Conservation (phyloP, 2,888 invertebrate species). For the Drosophila niveifrons region DNA sequence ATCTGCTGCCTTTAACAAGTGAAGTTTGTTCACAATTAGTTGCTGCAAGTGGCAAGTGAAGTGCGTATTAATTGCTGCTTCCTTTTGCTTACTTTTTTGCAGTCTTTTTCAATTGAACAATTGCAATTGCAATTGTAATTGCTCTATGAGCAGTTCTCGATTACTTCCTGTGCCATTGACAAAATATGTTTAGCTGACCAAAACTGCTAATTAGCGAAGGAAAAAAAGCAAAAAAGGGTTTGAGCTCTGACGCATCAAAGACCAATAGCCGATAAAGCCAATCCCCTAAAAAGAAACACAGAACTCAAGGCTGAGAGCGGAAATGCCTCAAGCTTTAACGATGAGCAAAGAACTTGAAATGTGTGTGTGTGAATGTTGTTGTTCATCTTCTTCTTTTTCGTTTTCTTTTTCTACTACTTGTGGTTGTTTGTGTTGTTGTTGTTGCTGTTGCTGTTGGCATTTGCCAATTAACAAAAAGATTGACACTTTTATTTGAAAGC, state of each 20-base stretch:
- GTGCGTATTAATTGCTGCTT: slow-evolving; percentile 66
- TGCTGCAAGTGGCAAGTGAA: slow-evolving; percentile 46
- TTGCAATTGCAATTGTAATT: slow-evolving; percentile 21
- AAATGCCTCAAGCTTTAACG: slow-evolving; percentile 56
- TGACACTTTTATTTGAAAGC: slow-evolving; percentile 75
- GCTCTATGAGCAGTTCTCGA: background rate
- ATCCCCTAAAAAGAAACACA: slow-evolving; percentile 52
- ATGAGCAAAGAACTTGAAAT: slow-evolving; percentile 54
- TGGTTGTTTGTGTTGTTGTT: slow-evolving; percentile 14
- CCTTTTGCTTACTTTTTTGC: slow-evolving; percentile 54
- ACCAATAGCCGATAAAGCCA: slow-evolving; percentile 74
- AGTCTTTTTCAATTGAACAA: slow-evolving; percentile 43
- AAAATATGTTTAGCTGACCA: slow-evolving; percentile 33
- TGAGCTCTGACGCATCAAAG: slow-evolving; percentile 72
- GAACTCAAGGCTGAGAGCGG: slow-evolving; percentile 70
- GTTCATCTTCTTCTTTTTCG: background rate
- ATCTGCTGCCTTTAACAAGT: too few relatives aligned
- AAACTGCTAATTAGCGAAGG: slow-evolving; percentile 43
- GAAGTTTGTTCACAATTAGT: slow-evolving; percentile 19
- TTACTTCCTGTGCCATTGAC: slow-evolving; percentile 44
- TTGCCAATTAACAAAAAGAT: slow-evolving; percentile 78
- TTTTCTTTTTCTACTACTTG: background rate
- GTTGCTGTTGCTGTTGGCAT: slow-evolving; percentile 37
- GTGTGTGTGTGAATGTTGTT: slow-evolving; percentile 28
- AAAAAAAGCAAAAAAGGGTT: slow-evolving; percentile 58